Evolutionary conservation across 2,113 vertebrate genomes (phyloP).

Genomic region (Alethe castanea): DNA sequence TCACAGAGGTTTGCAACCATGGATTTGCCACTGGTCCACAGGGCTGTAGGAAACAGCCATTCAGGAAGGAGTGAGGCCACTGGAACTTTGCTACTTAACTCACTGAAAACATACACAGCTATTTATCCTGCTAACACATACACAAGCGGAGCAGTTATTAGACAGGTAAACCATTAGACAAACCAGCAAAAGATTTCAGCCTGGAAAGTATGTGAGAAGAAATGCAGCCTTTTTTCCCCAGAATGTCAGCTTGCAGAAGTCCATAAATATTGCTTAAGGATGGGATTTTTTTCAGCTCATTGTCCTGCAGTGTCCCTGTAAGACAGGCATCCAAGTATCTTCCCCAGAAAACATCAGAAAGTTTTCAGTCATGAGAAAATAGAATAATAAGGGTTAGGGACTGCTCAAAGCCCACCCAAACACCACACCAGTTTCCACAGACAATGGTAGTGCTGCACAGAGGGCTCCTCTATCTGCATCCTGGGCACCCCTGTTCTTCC

Average conservation of each 20-base stretch:
- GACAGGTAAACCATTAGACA: neutral
- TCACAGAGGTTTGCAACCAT: too few relatives aligned
- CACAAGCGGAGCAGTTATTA: neutral
- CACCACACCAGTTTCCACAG: neutral
- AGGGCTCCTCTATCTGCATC: neutral
- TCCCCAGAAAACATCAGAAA: constrained; percentile 33
- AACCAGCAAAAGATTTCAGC: constrained; percentile 25
- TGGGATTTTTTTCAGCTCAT: neutral
- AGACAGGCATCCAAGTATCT: constrained; percentile 46
- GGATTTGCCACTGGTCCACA: rapidly evolving
- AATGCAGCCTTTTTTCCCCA: constrained; percentile 19
- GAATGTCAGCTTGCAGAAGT: constrained; percentile 41
- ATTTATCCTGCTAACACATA: neutral
- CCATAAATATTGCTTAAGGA: constrained; percentile 25
- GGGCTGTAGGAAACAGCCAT: rapidly evolving
- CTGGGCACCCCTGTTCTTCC: neutral
- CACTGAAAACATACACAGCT: neutral
- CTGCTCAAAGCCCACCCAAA: neutral
- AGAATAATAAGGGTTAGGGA: neutral
- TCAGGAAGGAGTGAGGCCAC: neutral
- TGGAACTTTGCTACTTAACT: neutral
- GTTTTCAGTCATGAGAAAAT: neutral
- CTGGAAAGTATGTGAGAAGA: constrained; percentile 16
- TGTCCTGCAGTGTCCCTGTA: constrained; percentile 22
- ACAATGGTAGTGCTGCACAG: neutral